These are phyloP conservation scores for Pygmarrhopalites habei DNA, from an alignment of 1,140 invertebrate genomes.

Conservation along the genomic window DNA sequence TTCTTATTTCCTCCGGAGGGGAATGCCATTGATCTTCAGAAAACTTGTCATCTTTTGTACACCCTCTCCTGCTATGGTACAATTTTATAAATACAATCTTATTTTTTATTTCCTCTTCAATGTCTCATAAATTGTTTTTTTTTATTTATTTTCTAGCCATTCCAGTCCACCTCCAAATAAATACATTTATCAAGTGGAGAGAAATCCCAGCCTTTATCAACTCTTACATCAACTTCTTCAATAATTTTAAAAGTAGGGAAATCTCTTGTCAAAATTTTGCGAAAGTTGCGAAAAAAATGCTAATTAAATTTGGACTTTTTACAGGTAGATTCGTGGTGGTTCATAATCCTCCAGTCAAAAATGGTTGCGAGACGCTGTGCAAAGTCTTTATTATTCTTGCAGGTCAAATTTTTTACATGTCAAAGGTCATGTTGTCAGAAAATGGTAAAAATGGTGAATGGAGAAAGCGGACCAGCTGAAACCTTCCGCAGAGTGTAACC, in stretches of 20 bases:
- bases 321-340: not conserved
- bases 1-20: not conserved
- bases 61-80: not conserved
- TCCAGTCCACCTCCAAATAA: not conserved
- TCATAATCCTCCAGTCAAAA: not conserved
- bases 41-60: not conserved
- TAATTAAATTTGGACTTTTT: not conserved
- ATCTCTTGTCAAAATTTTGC: not conserved
- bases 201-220: slow-evolving; percentile 7
- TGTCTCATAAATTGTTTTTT: too few relatives aligned
- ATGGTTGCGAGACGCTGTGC: slow-evolving; percentile 14
- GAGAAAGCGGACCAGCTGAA: too few relatives aligned
- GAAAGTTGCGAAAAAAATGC: not conserved
- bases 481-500: too few relatives aligned
- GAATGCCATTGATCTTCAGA: not conserved
- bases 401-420: too few relatives aligned
- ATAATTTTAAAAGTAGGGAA: not conserved
- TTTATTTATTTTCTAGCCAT: too few relatives aligned
- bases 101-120: too few relatives aligned
- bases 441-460: too few relatives aligned
- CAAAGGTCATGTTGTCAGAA: too few relatives aligned
- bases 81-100: too few relatives aligned
- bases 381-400: not conserved
- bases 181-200: slow-evolving; percentile 5
- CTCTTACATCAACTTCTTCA: slow-evolving; percentile 6